Percentiles rank a stretch among this genome's conserved stretches.
phyloP scores from a whole-genome alignment of 2,888 invertebrate genomes.

The Drosophila villosipedis region DNA sequence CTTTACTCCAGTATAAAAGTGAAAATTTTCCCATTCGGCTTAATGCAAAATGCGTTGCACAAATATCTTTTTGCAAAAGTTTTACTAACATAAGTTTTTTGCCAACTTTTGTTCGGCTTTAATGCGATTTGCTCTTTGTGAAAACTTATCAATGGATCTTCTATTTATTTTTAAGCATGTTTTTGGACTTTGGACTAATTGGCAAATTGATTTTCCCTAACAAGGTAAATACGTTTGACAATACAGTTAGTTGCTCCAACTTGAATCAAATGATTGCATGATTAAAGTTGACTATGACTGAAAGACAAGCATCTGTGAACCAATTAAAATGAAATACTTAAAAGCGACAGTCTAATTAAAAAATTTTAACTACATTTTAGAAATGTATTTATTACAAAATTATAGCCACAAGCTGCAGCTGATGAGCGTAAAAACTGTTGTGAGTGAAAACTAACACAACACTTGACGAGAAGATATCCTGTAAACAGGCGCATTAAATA shows the following conservation, averaged over 20 bases:
- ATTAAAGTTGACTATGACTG: not conserved
- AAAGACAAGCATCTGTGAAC: not conserved
- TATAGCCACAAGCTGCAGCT: slow-evolving; percentile 23
- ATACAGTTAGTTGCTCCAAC: not conserved
- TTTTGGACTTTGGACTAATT: slow-evolving; percentile 18
- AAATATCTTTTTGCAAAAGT: slow-evolving; percentile 47
- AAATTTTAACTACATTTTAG: not conserved
- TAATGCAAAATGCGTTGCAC: slow-evolving; percentile 54
- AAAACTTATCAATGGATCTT: slow-evolving; percentile 28
- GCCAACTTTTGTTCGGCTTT: slow-evolving; percentile 52
- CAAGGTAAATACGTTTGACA: not conserved
- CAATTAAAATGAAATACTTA: not conserved
- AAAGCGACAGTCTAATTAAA: not conserved
- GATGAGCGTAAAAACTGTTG: slow-evolving; percentile 14
- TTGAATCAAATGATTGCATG: not conserved
- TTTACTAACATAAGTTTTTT: slow-evolving; percentile 25
- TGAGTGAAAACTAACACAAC: not conserved
- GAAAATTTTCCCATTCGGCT: slow-evolving; percentile 43
- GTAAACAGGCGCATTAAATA: not conserved
- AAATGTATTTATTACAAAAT: not conserved
- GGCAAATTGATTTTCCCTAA: not conserved
- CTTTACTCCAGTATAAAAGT: slow-evolving; percentile 36
- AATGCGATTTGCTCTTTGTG: slow-evolving; percentile 31
- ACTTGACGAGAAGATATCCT: not conserved
- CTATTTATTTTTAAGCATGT: slow-evolving; percentile 1